Percentiles rank a stretch among this genome's conserved stretches.
phyloP scores from a whole-genome alignment of 2,797 vertebrate species.

The Crocodylus rhombifer region DNA sequence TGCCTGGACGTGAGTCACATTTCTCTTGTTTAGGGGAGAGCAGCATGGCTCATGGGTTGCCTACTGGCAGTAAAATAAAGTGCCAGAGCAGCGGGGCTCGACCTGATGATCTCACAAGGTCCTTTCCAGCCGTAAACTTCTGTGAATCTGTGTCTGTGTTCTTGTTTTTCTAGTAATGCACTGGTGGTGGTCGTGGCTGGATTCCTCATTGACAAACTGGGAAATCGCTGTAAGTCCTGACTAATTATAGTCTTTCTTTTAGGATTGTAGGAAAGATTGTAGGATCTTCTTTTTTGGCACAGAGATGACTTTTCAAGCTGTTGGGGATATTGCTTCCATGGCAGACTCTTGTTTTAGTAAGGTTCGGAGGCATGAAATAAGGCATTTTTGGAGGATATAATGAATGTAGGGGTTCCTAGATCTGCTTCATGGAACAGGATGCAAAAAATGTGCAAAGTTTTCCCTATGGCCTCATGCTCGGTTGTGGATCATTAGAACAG shows the following conservation, averaged over 20 bases:
- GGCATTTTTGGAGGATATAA: not conserved
- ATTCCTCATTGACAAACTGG: conserved; percentile 89
- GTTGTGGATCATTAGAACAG: not conserved
- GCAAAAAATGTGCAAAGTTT: not conserved
- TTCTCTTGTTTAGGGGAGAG: not conserved
- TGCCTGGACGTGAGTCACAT: conserved; percentile 83
- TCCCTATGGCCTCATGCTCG: not conserved
- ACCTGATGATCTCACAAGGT: not conserved
- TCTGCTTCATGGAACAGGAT: not conserved
- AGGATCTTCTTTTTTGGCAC: not conserved
- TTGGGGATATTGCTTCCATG: not conserved
- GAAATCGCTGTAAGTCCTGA: conserved; percentile 85
- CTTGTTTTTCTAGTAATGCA: conserved; percentile 82
- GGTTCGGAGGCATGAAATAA: not conserved
- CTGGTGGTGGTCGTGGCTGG: conserved; percentile 87
- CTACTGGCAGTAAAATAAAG: not conserved
- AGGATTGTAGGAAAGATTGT: not conserved
- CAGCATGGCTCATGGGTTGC: not conserved
- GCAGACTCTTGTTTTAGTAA: not conserved
- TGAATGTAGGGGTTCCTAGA: fast-evolving
- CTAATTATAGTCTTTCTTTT: not conserved
- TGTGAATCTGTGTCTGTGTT: not conserved
- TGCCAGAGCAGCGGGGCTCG: not conserved
- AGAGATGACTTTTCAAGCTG: not conserved
- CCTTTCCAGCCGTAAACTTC: too few species aligned